These are phyloP conservation scores for Vulpes vulpes DNA, from an alignment of 2,113 vertebrate species.

Conservation along the genomic window DNA sequence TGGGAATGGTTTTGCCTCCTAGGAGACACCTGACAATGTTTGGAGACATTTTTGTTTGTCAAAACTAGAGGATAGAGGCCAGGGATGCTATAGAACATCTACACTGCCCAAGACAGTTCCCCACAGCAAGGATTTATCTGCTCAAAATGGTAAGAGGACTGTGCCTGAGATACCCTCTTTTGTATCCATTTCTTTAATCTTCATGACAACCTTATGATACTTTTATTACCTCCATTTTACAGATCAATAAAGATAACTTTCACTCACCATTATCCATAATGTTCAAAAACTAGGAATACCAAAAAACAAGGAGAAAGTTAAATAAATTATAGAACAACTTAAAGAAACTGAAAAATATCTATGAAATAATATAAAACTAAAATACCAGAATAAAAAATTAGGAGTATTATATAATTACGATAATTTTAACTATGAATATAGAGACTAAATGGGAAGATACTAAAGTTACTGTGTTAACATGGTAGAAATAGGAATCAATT, in stretches of 20 bases:
- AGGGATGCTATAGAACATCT: background rate
- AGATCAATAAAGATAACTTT: background rate
- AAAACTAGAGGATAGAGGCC: background rate
- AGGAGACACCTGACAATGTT: background rate
- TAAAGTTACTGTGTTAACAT: background rate
- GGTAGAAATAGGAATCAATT: background rate
- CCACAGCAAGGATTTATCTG: background rate
- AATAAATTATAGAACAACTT: background rate
- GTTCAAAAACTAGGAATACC: background rate
- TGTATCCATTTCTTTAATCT: background rate
- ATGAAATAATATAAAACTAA: slow-evolving; percentile 18
- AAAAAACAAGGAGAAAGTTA: background rate
- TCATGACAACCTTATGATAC: background rate
- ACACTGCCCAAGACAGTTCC: background rate
- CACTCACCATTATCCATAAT: background rate
- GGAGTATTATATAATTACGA: background rate
- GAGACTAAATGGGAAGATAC: background rate
- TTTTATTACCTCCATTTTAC: background rate
- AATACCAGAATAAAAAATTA: background rate
- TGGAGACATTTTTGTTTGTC: background rate
- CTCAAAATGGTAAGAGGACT: background rate
- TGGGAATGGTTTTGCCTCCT: background rate
- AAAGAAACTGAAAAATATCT: background rate
- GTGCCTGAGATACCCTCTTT: background rate
- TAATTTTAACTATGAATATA: background rate